phyloP scores from a whole-genome alignment of 2,888 invertebrate species.

The Nudaria mundana region DNA sequence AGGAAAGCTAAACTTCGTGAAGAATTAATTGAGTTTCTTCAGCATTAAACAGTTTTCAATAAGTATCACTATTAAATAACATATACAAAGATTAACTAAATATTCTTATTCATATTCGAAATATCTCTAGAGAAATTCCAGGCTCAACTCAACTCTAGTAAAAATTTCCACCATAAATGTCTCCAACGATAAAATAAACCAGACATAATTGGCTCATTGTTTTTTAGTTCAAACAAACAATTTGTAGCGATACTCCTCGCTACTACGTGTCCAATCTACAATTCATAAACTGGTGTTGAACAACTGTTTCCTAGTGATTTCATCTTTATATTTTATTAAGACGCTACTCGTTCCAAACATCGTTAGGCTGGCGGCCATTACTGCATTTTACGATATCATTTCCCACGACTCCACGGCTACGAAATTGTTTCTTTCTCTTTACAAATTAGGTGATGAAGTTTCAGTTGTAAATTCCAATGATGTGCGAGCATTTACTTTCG shows the following conservation, averaged over 20 bases:
- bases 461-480: conserved; percentile 49
- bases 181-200: too few relatives aligned
- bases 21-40: too few relatives aligned
- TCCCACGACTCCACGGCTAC: conserved; percentile 32
- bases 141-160: too few relatives aligned
- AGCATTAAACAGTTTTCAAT: too few relatives aligned
- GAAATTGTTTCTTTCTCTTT: conserved; percentile 35
- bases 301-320: conserved; percentile 60
- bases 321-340: conserved; percentile 76
- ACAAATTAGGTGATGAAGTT: conserved; percentile 45
- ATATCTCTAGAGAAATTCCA: too few relatives aligned
- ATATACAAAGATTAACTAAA: too few relatives aligned
- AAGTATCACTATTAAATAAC: too few relatives aligned
- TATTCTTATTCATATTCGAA: too few relatives aligned
- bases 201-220: too few relatives aligned
- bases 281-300: conserved; percentile 48
- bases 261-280: conserved; percentile 51
- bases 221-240: too few relatives aligned
- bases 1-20: too few relatives aligned
- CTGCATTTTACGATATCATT: conserved; percentile 64
- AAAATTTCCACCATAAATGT: too few relatives aligned
- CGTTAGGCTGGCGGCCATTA: conserved; percentile 64
- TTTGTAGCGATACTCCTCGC: conserved; percentile 17
- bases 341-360: conserved; percentile 53
- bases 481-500: conserved; percentile 31